Evolutionary conservation across 2,113 vertebrate species (phyloP).

Genomic region (Erpornis zantholeuca): DNA sequence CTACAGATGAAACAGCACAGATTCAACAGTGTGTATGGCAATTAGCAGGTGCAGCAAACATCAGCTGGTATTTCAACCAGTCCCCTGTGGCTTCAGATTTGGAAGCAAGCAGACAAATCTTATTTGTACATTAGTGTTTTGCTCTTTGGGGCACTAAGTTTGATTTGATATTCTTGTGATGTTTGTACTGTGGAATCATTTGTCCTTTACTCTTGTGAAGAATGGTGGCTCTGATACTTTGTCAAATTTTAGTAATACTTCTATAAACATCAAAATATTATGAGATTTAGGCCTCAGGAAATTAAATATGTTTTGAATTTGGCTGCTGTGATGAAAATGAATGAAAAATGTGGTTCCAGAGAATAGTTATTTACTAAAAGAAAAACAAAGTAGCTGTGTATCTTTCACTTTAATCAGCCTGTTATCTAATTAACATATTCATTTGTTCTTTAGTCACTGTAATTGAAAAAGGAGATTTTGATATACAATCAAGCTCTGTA

Average conservation of each 20-base stretch:
- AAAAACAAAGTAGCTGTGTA: neutral
- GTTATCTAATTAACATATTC: neutral
- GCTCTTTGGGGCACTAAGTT: neutral
- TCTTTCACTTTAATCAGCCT: neutral
- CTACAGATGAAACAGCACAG: neutral
- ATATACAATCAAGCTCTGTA: neutral
- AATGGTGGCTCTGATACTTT: neutral
- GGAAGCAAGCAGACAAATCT: neutral
- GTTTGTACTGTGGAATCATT: neutral
- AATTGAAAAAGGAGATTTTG: neutral
- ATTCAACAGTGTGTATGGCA: neutral
- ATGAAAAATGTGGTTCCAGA: neutral
- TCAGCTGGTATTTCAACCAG: conserved; percentile 11
- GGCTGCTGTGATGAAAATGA: neutral
- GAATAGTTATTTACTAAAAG: neutral
- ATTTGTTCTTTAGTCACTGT: neutral
- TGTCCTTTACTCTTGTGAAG: neutral
- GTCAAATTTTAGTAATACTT: neutral
- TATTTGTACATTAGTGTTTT: neutral
- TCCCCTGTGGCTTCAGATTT: neutral
- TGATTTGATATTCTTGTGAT: neutral
- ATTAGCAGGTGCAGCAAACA: neutral
- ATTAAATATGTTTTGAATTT: neutral
- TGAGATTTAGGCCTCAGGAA: neutral
- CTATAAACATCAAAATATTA: neutral